phyloP scores from a whole-genome alignment of 2,888 invertebrate genomes.

The Drosophila kambysellisi region DNA sequence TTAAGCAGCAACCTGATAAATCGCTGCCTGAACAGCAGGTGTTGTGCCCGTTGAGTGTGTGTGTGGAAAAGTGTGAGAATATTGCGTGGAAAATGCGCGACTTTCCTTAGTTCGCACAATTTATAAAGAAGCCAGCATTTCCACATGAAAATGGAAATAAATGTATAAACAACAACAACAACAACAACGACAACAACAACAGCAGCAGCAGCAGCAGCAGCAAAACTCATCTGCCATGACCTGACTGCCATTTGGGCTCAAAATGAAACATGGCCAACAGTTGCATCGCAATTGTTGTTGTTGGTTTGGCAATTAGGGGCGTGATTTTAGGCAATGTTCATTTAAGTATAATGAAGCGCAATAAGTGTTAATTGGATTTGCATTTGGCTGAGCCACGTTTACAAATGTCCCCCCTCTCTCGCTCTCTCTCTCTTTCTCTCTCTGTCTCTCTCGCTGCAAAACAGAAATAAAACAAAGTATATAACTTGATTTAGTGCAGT shows the following conservation, averaged over 20 bases:
- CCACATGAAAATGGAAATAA: conserved; percentile 57
- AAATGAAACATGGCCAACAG: conserved; percentile 59
- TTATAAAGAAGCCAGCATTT: conserved; percentile 67
- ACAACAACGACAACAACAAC: conserved; percentile 17
- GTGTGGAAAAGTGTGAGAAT: conserved; percentile 63
- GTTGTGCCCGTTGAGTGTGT: conserved; percentile 51
- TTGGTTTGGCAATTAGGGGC: conserved; percentile 75
- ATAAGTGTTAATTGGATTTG: conserved; percentile 81
- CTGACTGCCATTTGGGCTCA: conserved; percentile 55
- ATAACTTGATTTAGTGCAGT: conserved; percentile 75
- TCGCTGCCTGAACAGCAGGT: conserved; percentile 72
- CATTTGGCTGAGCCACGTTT: conserved; percentile 39
- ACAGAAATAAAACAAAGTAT: conserved; percentile 14
- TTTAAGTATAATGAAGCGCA: conserved; percentile 80
- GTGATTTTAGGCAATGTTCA: conserved; percentile 78
- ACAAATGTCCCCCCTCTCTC: not conserved
- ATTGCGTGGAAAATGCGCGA: conserved; percentile 43
- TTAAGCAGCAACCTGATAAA: conserved; percentile 77
- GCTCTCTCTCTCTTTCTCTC: not conserved
- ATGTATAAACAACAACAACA: conserved; percentile 42
- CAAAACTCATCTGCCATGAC: conserved; percentile 72
- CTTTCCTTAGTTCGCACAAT: conserved; percentile 65
- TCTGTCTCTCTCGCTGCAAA: not conserved
- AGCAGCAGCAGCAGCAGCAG: conserved; percentile 12
- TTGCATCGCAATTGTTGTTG: conserved; percentile 27